Base-by-base conservation (phyloP, 2,113 vertebrate species). In the Elephantulus edwardii region DNA sequence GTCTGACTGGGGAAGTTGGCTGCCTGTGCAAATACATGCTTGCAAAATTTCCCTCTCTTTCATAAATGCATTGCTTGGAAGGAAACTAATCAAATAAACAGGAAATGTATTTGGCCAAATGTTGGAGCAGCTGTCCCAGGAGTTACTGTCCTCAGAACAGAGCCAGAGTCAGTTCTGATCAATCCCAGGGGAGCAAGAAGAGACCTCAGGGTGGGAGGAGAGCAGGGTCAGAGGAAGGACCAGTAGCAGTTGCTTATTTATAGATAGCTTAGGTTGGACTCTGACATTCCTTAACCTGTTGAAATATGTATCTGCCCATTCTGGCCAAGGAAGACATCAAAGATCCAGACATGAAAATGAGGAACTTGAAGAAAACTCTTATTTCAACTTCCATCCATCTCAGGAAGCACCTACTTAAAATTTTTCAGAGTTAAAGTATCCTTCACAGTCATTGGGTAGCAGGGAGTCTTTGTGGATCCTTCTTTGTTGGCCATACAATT, bases 81-180 rank as follows among this genome's bases (percentile, higher is more conserved):
- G 85, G 62, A 78, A 93, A 90, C 91, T 95, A 96, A 96, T 95
- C 90, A 70, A 91, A 96, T 95, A 88, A 95, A 92, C 62, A 95
- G 95, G 95, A 96, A 96, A 94, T 94, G 50, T 90, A 90, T 90
- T 94, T 95, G 95, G 91, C 86, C 95, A 89, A 90, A 94, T 75
- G 79, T 52, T 38, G 40, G 35, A 91, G 77, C 92, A 94, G 90
- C 93, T 95, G 86, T 90, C 80, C 60, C 52, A 78, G 80, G 80
- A 95, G 81, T 93, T 95, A 66, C 94, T 93, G 90, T 92, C 86
- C 78, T 95, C 56, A 33, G 40, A 92, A 91, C 75, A 80, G 77
- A 92, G 66, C 79, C 86, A 90, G 83, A 91, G 56, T 58, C 52
- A 83, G 80, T 58, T 74, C 58, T 88, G 78, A 76, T 83, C 75